Evolutionary conservation across 2,113 vertebrate species (phyloP), one percentile per base, ranked within the genome.

Genomic region (Promerops cafer): DNA sequence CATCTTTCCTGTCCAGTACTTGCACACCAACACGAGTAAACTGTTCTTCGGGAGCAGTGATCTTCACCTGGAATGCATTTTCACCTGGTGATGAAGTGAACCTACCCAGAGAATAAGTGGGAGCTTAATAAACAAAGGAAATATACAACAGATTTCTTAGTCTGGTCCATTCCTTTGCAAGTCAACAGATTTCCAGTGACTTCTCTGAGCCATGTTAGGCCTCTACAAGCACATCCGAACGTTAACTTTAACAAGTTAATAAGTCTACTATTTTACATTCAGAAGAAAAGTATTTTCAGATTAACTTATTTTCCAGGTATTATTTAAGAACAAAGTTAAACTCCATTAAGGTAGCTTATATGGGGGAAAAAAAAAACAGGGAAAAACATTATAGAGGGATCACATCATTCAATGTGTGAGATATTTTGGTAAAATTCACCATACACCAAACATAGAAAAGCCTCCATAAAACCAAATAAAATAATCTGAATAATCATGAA

Each of bases 11-110:
- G 95, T 99, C 99, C 96, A 99, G 97, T 76, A 99, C 98, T 93
- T 99, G 99, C 71, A 99, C 97, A 94, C 99, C 99, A 57, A 99
- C 98, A 81, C 99, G 98, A 86, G 98, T 98, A 97, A 99, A 99
- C 15, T 98, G 98, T 82, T 99, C 99, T 13, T 97, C 98, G 0
- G 98, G 98, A 64, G 99, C 99, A 31, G 97, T 97, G 61, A 99
- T 98, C 96, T 98, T 98, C 94, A 99, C 98, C 64, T 99, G 98
- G 96, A 99, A 99, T 13, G 97, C 98, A 52, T 98, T 98, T 96
- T 99, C 98, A 88, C 99, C 99, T 0, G 99, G 99, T 20, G 99
- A 99, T 23, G 97, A 94, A 39, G 98, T 99, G n/a, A 99, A 98
- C 94, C 99, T 99, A 96, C 35, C 83, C 50, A 66, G 31, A 82